Conservation (phyloP, 1,140 invertebrate species). For the Musca vetustissima region DNA sequence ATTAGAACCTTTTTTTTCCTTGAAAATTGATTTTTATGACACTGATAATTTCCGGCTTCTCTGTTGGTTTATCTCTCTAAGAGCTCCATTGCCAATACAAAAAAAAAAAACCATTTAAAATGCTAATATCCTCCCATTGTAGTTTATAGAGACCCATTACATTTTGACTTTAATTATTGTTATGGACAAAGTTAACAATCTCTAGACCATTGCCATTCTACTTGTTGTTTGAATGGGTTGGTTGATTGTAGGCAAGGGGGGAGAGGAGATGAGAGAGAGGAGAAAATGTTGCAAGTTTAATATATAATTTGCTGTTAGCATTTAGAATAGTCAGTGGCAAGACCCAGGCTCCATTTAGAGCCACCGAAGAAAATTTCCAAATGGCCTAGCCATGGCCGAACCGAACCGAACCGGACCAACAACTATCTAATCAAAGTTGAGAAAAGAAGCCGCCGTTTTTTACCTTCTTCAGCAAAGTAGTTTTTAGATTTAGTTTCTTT, state of each 20-base stretch:
- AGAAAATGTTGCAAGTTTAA: too few species aligned
- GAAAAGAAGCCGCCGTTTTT: constrained; percentile 9
- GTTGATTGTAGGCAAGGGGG: too few species aligned
- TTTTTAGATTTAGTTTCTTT: too few species aligned
- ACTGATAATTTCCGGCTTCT: neutral
- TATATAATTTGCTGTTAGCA: too few species aligned
- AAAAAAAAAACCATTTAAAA: constrained; percentile 52
- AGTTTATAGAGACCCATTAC: constrained; percentile 53
- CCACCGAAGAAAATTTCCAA: too few species aligned
- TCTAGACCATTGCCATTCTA: constrained; percentile 31
- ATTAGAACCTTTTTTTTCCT: neutral
- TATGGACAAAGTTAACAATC: constrained; percentile 55
- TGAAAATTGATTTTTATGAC: too few species aligned
- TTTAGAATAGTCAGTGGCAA: too few species aligned
- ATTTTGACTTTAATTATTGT: constrained; percentile 55
- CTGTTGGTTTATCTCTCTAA: constrained; percentile 5
- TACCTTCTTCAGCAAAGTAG: neutral
- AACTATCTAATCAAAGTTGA: constrained; percentile 19
- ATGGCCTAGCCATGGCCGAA: too few species aligned
- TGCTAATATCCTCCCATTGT: constrained; percentile 46
- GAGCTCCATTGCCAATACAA: too few species aligned
- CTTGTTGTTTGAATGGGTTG: too few species aligned
- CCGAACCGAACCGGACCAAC: constrained; percentile 19
- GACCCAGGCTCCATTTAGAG: too few species aligned
- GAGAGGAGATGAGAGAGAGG: too few species aligned